phyloP scores from a whole-genome alignment of 1,140 invertebrate species.

The Papilio dardanus region DNA sequence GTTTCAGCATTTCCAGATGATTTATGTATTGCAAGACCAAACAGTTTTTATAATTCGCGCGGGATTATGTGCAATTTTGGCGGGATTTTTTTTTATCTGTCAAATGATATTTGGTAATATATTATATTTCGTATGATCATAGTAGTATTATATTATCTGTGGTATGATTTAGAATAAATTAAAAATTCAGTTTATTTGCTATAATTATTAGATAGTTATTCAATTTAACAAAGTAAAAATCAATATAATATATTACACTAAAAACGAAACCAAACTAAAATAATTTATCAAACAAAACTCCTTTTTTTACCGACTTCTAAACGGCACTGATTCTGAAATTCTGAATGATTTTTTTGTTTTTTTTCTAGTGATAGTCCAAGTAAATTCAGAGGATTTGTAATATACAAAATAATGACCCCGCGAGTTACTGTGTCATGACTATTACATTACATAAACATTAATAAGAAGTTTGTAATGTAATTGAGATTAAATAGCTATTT shows the following conservation, averaged over 20 bases:
- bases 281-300: too few species aligned
- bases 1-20: slow-evolving; percentile 34
- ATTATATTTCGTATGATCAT: not conserved
- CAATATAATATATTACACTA: too few species aligned
- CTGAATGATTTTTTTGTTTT: not conserved
- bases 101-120: not conserved
- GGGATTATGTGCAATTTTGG: slow-evolving; percentile 1
- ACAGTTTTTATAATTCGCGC: slow-evolving; percentile 5
- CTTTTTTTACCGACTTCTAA: too few species aligned
- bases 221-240: too few species aligned
- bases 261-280: too few species aligned
- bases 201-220: too few species aligned
- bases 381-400: not conserved
- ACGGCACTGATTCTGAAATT: too few species aligned
- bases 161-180: too few species aligned
- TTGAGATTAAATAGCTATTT: slow-evolving; percentile 5
- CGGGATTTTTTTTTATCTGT: slow-evolving; percentile 26
- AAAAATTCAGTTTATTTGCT: too few species aligned
- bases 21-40: slow-evolving; percentile 32
- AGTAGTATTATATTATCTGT: not conserved
- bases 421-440: not conserved
- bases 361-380: not conserved
- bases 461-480: slow-evolving; percentile 11
- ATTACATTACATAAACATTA: not conserved
- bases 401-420: slow-evolving; percentile 21